These are phyloP conservation scores for Coleophora flavipennella DNA, from an alignment of 2,888 invertebrate genomes.

Conservation along the genomic window DNA sequence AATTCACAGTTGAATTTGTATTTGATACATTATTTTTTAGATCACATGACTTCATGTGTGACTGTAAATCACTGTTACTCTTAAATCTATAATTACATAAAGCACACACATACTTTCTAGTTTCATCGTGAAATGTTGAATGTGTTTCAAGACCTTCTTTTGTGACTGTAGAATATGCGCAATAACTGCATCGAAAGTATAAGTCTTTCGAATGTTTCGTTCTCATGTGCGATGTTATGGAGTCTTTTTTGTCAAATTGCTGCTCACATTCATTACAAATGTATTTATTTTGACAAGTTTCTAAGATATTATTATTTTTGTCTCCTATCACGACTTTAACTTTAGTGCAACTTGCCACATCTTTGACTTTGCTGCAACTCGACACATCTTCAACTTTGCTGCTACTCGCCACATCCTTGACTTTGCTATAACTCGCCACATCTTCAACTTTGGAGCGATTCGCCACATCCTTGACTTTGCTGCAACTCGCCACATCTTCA, in stretches of 20 bases:
- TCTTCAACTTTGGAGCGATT: no score
- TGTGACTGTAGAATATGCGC: background rate
- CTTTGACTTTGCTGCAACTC: background rate
- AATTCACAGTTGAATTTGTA: background rate
- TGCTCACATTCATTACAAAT: conserved; percentile 1
- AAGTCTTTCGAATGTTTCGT: background rate
- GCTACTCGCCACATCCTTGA: background rate
- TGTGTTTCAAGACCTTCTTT: background rate
- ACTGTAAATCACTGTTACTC: conserved; percentile 7
- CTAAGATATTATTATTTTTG: background rate
- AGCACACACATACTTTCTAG: background rate
- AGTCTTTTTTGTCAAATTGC: background rate
- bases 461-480: background rate
- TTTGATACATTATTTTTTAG: background rate
- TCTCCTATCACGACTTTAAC: background rate
- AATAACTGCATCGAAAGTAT: background rate
- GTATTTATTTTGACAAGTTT: background rate
- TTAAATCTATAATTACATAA: conserved; percentile 9
- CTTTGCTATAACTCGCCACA: background rate
- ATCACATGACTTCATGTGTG: conserved; percentile 4
- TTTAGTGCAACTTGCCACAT: background rate
- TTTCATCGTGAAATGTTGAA: background rate
- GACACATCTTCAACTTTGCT: no score
- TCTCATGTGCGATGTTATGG: background rate
- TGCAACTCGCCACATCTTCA: background rate